Evolutionary conservation across 2,113 vertebrate species (phyloP).

Genomic region (Nothoprocta pentlandii): DNA sequence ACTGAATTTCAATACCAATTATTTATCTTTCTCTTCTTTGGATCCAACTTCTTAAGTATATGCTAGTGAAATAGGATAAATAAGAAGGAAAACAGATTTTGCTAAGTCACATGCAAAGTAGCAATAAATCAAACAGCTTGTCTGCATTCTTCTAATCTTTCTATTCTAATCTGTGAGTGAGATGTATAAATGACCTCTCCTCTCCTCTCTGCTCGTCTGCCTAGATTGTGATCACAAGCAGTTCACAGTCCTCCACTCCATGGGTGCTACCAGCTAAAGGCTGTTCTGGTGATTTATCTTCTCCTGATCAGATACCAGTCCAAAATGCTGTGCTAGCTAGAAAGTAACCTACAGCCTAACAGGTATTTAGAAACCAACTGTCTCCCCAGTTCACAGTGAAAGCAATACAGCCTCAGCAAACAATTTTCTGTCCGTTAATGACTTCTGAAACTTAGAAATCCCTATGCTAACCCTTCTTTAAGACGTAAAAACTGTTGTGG

Average conservation of each 20-base stretch:
- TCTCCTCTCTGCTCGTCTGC: slow-evolving; percentile 55
- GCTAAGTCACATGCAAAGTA: slow-evolving; percentile 64
- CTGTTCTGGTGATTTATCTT: slow-evolving; percentile 47
- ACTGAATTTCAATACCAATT: slow-evolving; percentile 55
- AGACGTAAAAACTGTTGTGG: slow-evolving; percentile 63
- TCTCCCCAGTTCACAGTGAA: background rate
- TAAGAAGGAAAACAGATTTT: slow-evolving; percentile 62
- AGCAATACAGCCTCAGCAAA: slow-evolving; percentile 26
- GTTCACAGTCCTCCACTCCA: slow-evolving; percentile 59
- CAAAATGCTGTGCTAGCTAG: background rate
- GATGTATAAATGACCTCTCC: slow-evolving; percentile 67
- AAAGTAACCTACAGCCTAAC: slow-evolving; percentile 17
- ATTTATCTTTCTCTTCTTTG: slow-evolving; percentile 55
- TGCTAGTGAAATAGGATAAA: slow-evolving; percentile 60
- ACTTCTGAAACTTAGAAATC: slow-evolving; percentile 66
- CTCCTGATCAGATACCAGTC: slow-evolving; percentile 34
- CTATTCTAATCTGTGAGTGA: slow-evolving; percentile 64
- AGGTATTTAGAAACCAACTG: slow-evolving; percentile 29
- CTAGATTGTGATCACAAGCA: slow-evolving; percentile 49
- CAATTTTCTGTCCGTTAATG: slow-evolving; percentile 29
- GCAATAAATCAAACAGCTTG: slow-evolving; percentile 68
- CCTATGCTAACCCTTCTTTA: slow-evolving; percentile 56
- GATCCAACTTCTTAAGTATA: slow-evolving; percentile 57
- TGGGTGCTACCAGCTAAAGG: slow-evolving; percentile 39
- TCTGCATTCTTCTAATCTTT: slow-evolving; percentile 71